Base-by-base conservation (phyloP, 2,888 invertebrate species). In the Eilema caniola region DNA sequence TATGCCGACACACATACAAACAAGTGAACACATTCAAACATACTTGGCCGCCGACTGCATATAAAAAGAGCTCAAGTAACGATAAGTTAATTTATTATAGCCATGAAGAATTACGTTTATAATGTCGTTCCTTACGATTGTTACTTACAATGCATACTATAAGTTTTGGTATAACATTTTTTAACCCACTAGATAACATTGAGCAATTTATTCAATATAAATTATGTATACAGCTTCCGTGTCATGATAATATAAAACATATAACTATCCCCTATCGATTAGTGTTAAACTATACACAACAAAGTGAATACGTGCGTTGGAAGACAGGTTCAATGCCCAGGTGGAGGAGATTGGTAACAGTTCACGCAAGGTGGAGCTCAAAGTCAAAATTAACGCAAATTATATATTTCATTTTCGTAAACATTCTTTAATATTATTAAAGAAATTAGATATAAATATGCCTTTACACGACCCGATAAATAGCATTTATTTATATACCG, bases 141-240 rank as follows among this genome's bases (percentile, higher is more conserved):
- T 85, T 70, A 84, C 84, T 84, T 85, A 86, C 83, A 85, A 84
- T 84, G 86, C 87, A 71, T 80, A 81, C 79, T 76, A 85, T 80
- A 77, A 37, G 86, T 86, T 92, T 92, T 92, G 92, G 92, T 90
- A 90, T 91, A 83, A 82, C 84, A 85, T 87, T 83, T 59, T 84
- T 86, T 89, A 89, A 90, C 85, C 85, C 86, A 93, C 93, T 93
- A 93, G 89, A 93, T 87, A 90, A 90, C 88, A 92, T 93, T 93
- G 94, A 93, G 94, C 93, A 93, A 90, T 79, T 82, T 82, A 81
- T 77, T 81, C 75, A 74, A 72, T 82, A 82, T 83, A 83, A 83
- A 82, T 82, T 79, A 83, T 80, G 80, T 79, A 76, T 84, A 82
- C 72, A 82, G 84, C 71, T 78, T 77, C 72, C 75, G 82, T 80